Evolutionary conservation across 1,140 invertebrate species (phyloP), one percentile per base, ranked within the genome.

Genomic region (Micrasema longulum): DNA sequence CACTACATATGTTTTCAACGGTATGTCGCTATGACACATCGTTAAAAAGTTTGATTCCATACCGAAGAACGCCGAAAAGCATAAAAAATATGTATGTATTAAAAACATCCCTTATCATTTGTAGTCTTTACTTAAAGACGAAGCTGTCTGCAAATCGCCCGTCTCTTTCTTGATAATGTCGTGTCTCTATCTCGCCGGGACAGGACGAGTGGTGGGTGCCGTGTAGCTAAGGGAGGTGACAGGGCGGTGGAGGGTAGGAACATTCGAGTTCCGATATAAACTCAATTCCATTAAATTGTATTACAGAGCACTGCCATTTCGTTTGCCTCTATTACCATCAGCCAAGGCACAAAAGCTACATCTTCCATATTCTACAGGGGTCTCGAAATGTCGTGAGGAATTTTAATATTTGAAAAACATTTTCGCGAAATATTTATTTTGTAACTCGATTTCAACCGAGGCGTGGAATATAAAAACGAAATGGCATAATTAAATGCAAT

Each of bases 261-360:
- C 62, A 48, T 64, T 48, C 62, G 22, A 47, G 62, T 48, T 64
- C 48, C 74, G 74, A 76, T 76, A 69, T 68, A 76, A 76, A 76
- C 74, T 76, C 74, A 72, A 76, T 76, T 76, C 68, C 71, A 73
- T 73, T 73, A 73, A 76, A 76, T 76, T 73, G 74, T 71, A 71
- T 76, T 75, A 75, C 69, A 70, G 52, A 68, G 53, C 70, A 71
- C 64, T 16, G 67, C 36, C 60, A 60, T 75, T 68, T 60, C 74
- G 74, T 72, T 75, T 75, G 74, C 71, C 74, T 57, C 71, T 64
- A 71, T 76, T 71, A 71, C 74, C 71, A 76, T 76, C 74, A 76
- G 64, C 52, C 74, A 76, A 76, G 74, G 74, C 55, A 76, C 74
- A 76, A 76, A 76, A 76, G 74, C 74, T 76, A 72, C 74, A 63